phyloP scores from a whole-genome alignment of 2,888 invertebrate genomes.

The Ectobius pallidus region DNA sequence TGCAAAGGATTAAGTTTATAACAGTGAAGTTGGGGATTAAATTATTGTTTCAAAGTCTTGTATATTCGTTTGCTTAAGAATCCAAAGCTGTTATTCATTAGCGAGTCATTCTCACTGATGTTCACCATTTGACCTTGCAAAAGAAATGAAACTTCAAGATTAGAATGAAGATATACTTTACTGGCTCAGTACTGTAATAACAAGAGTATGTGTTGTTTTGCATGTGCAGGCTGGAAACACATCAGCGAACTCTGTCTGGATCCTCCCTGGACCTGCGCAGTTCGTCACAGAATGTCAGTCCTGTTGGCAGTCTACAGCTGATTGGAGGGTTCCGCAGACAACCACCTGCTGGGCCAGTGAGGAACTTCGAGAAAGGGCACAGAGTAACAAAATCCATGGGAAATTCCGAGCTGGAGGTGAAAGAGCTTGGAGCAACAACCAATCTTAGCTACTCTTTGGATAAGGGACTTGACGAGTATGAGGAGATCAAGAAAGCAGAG shows the following conservation, averaged over 20 bases:
- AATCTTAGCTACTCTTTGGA: slow-evolving; percentile 42
- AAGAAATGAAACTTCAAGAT: too few species aligned
- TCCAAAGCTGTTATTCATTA: too few species aligned
- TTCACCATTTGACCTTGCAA: too few species aligned
- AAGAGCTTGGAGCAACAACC: slow-evolving; percentile 19
- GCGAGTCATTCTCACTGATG: too few species aligned
- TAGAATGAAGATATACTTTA: too few species aligned
- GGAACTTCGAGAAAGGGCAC: slow-evolving; percentile 41
- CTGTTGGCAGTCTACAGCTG: slow-evolving; percentile 35
- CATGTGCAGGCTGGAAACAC: slow-evolving; percentile 36
- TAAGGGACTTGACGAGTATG: slow-evolving; percentile 44
- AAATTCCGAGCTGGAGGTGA: slow-evolving; percentile 41
- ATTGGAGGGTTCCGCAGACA: slow-evolving; percentile 12
- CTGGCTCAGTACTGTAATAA: too few species aligned
- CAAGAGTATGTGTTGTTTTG: too few species aligned
- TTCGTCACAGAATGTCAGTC: slow-evolving; percentile 40
- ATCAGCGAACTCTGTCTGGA: slow-evolving; percentile 42
- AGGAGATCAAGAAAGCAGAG: slow-evolving; percentile 40
- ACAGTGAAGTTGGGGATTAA: too few species aligned
- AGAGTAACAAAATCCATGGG: slow-evolving; percentile 42
- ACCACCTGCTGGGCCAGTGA: background rate
- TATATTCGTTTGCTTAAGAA: too few species aligned
- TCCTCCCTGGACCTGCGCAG: slow-evolving; percentile 42
- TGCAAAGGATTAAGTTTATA: too few species aligned
- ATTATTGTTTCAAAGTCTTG: too few species aligned